Evolutionary conservation across 2,797 vertebrate genomes (phyloP).

Genomic region (Pipistrellus kuhlii): DNA sequence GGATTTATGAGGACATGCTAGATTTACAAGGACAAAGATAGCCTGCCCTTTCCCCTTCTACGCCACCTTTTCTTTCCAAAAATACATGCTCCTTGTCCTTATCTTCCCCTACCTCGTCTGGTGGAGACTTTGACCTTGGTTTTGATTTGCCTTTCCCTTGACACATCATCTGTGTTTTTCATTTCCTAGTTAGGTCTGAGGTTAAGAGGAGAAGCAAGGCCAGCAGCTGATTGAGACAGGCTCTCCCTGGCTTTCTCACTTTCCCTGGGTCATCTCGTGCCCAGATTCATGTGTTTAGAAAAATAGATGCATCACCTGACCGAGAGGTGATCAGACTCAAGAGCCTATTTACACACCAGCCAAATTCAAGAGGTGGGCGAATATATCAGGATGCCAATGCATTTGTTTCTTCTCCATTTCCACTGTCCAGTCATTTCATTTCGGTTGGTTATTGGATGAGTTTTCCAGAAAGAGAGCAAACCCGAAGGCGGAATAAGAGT

Average conservation of each 20-base stretch:
- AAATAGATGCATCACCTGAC: background rate
- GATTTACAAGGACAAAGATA: background rate
- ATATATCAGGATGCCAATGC: background rate
- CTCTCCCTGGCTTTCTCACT: background rate
- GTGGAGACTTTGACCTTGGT: background rate
- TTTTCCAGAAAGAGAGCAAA: conserved; percentile 48
- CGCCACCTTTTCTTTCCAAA: background rate
- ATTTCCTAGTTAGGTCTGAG: conserved; percentile 26
- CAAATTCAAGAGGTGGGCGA: background rate
- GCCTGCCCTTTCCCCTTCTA: background rate
- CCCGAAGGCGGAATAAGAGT: conserved; percentile 31
- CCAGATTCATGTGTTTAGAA: background rate
- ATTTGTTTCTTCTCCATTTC: background rate
- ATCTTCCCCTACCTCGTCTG: background rate
- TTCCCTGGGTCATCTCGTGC: background rate
- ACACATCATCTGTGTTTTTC: conserved; percentile 5
- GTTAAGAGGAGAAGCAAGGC: background rate
- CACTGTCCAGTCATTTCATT: background rate
- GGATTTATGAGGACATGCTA: conserved; percentile 7
- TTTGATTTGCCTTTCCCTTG: conserved; percentile 44
- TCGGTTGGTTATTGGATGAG: background rate
- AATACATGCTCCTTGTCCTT: background rate
- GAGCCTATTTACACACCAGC: background rate
- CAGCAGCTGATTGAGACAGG: background rate
- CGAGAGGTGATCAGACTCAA: background rate